Conservation (phyloP, 2,888 invertebrate genomes). For the Sphecodes monilicornis region DNA sequence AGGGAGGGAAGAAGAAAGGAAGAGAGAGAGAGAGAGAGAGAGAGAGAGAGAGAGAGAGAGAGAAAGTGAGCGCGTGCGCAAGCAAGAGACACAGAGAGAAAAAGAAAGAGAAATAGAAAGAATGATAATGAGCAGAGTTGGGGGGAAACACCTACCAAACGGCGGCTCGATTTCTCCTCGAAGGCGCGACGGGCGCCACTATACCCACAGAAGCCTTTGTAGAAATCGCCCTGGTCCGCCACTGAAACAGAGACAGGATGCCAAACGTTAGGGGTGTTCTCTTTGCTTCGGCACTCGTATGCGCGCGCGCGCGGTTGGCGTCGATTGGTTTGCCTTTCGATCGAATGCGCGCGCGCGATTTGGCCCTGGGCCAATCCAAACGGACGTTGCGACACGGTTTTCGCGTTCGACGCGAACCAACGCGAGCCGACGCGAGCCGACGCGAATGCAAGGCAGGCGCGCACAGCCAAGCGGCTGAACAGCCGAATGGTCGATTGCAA, state of each 20-base stretch:
- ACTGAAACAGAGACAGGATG: constrained; percentile 86
- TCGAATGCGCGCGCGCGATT: neutral
- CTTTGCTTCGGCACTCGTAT: constrained; percentile 31
- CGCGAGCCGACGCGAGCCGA: neutral
- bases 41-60: constrained; percentile 12
- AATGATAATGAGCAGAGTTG: constrained; percentile 55
- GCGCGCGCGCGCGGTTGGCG: neutral
- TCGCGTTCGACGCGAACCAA: neutral
- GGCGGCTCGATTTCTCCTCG: constrained; percentile 88
- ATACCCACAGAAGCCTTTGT: constrained; percentile 93
- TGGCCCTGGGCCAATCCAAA: neutral
- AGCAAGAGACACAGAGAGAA: neutral
- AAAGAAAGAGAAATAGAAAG: constrained; percentile 26
- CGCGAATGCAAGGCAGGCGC: constrained; percentile 1
- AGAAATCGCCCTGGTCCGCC: constrained; percentile 94
- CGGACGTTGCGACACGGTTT: neutral
- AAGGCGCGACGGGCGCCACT: constrained; percentile 88
- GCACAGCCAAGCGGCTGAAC: neutral
- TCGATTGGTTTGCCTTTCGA: neutral
- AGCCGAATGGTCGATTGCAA: neutral
- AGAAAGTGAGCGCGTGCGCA: constrained; percentile 30
- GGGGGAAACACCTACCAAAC: constrained; percentile 88
- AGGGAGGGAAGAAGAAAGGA: constrained; percentile 26
- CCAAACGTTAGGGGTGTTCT: constrained; percentile 84
- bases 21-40: constrained; percentile 30